Conservation (phyloP, 2,888 invertebrate genomes). For the Isoperla grammatica region DNA sequence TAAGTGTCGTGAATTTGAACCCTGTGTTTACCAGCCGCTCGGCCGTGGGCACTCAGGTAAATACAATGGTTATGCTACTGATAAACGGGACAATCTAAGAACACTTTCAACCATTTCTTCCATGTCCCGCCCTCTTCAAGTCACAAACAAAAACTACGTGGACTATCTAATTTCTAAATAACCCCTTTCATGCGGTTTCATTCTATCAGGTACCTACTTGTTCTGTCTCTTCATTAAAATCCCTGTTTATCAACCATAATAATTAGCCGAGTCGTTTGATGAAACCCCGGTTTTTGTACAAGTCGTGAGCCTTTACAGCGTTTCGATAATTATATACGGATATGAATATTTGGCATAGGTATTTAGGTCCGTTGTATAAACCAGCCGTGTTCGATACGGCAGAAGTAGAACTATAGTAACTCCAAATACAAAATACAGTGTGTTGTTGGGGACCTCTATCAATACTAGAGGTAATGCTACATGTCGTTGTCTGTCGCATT, state of each 20-base stretch:
- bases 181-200: conserved; percentile 7
- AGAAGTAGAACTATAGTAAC: too few species aligned
- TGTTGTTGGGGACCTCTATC: too few species aligned
- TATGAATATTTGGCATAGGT: conserved; percentile 10
- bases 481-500: too few species aligned
- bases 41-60: neutral
- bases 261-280: conserved; percentile 8
- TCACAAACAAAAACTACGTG: conserved; percentile 8
- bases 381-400: neutral
- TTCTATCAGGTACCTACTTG: neutral
- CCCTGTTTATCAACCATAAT: conserved; percentile 4
- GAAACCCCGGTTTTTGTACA: neutral
- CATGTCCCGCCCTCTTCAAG: conserved; percentile 2
- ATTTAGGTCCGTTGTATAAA: neutral
- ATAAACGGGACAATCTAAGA: conserved; percentile 14
- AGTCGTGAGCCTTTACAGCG: conserved; percentile 6
- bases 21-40: neutral
- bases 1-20: neutral
- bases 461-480: too few species aligned
- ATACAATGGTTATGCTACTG: conserved; percentile 2
- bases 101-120: conserved; percentile 13
- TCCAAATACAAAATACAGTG: too few species aligned
- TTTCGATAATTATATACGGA: conserved; percentile 12
- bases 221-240: conserved; percentile 13
- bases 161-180: conserved; percentile 13